Evolutionary conservation across 2,797 vertebrate genomes (phyloP).

Genomic region (Crenuchus spilurus): DNA sequence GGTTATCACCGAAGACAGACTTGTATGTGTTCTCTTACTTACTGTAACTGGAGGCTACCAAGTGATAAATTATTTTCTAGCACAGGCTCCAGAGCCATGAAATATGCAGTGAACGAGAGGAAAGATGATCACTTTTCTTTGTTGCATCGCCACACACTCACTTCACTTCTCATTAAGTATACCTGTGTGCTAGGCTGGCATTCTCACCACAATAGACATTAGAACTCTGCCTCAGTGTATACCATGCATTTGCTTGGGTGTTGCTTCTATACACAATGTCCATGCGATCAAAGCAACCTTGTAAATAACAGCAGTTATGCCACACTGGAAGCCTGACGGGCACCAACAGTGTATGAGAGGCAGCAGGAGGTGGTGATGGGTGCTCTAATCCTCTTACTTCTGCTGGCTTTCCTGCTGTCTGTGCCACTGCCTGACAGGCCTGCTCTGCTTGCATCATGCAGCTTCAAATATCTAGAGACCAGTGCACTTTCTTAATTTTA

Average conservation of each 20-base stretch:
- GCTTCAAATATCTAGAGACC: background rate
- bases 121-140: constrained; percentile 48
- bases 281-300: constrained; percentile 54
- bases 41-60: constrained; percentile 52
- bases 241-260: constrained; percentile 17
- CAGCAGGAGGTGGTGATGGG: constrained; percentile 57
- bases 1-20: background rate
- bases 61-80: constrained; percentile 57
- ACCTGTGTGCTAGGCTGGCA: constrained; percentile 2
- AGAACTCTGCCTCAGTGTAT: background rate
- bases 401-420: constrained; percentile 49
- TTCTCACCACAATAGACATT: background rate
- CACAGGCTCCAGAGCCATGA: constrained; percentile 46
- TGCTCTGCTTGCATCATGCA: background rate
- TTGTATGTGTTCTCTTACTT: constrained; percentile 31
- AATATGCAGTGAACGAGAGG: constrained; percentile 54
- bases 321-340: background rate
- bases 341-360: constrained; percentile 55
- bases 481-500: background rate
- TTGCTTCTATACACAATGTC: constrained; percentile 35
- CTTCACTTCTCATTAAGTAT: constrained; percentile 28
- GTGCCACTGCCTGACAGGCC: background rate
- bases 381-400: constrained; percentile 72
- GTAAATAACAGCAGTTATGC: constrained; percentile 41
- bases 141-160: constrained; percentile 10